A percentile compares a stretch with the other conserved stretches of the same genome.
These are phyloP conservation scores for Pseudomyrmex pallidus DNA, from an alignment of 1,140 invertebrate species.

Conservation along the genomic window DNA sequence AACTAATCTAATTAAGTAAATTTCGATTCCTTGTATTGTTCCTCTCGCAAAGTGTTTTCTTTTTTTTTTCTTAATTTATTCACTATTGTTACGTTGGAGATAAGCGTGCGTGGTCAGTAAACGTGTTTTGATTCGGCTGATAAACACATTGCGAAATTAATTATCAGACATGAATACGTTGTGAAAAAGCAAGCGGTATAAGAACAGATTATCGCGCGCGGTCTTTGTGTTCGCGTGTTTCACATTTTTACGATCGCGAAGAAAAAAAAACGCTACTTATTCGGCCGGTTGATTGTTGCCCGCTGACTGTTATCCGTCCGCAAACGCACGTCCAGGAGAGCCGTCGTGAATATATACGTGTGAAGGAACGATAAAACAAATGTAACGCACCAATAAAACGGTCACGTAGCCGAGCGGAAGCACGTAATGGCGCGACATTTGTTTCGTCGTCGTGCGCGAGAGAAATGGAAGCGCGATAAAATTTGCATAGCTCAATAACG, in stretches of 20 bases:
- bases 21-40: no score
- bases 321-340: background rate
- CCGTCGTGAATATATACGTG: background rate
- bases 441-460: slow-evolving; percentile 37
- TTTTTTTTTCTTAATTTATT: background rate
- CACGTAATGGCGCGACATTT: slow-evolving; percentile 65
- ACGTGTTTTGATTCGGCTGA: background rate
- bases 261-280: background rate
- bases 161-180: background rate
- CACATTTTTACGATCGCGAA: slow-evolving; percentile 29
- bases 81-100: background rate
- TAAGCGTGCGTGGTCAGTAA: no score
- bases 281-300: background rate
- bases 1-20: no score
- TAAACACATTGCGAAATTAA: background rate
- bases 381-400: slow-evolving; percentile 62
- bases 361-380: slow-evolving; percentile 64
- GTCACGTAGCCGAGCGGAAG: slow-evolving; percentile 58
- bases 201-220: background rate
- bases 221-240: background rate
- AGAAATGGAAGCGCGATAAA: slow-evolving; percentile 59
- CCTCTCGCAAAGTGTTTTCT: background rate
- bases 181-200: background rate
- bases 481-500: slow-evolving; percentile 58
- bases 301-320: background rate